Evolutionary conservation across 2,888 invertebrate species (phyloP).

Genomic region (Acanthosepion lycidas): DNA sequence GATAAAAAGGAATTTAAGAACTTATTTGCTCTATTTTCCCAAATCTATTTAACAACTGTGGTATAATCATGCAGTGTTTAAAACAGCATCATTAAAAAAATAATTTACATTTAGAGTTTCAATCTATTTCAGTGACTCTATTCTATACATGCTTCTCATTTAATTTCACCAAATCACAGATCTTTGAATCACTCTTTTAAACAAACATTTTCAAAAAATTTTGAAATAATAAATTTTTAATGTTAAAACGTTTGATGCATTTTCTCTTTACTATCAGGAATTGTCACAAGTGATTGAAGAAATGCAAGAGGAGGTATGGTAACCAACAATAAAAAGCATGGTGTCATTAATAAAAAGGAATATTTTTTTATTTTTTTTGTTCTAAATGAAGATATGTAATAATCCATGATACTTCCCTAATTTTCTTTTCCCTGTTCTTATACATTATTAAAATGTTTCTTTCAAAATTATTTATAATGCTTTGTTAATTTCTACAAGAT

Average conservation of each 20-base stretch:
- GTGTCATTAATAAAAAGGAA: neutral
- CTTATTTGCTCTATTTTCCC: neutral
- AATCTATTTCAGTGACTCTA: neutral
- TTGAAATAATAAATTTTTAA: neutral
- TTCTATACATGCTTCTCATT: neutral
- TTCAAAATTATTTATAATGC: neutral
- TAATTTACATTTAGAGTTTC: neutral
- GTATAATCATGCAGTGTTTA: neutral
- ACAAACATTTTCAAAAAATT: neutral
- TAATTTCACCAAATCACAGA: neutral
- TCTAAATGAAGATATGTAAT: neutral
- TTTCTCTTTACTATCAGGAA: neutral
- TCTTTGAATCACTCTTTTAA: neutral
- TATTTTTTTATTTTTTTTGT: neutral
- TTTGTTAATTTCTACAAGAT: neutral
- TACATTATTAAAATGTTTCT: neutral
- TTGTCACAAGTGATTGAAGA: neutral
- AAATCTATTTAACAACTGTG: neutral
- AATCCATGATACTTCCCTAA: neutral
- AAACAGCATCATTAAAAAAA: neutral
- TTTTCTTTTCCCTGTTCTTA: neutral
- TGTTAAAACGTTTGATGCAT: neutral
- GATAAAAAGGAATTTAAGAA: neutral
- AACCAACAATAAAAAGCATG: neutral
- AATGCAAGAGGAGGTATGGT: neutral